Base-by-base conservation (phyloP, 2,888 invertebrate genomes). In the Pecten maximus region DNA sequence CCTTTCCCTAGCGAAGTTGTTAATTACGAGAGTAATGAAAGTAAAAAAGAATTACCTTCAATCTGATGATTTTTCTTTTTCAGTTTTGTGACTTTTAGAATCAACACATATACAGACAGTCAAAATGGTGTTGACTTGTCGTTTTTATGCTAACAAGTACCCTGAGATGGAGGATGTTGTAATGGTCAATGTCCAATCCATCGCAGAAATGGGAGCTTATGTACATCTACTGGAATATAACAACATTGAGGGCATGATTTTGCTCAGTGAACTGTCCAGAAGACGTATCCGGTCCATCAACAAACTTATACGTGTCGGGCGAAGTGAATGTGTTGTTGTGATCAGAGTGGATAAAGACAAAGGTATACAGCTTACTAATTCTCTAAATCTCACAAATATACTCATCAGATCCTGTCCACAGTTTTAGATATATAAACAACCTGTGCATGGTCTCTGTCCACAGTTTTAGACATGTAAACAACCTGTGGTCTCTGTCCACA, bases 181-280 rank as follows among this genome's bases (percentile, higher is more conserved):
- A 88, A 99, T 99, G 99, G 99, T 99, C 40, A 99, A 99, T 96
- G 99, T 99, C 3, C 97, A 99, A 87, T 97, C 99, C 93, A 99
- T 99, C 96, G 99, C 99, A 35, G 99, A 99, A 97, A 99, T 99
- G 99, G 99, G 99, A 92, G 99, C 99, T 1, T 99, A 99, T 97
- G 99, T 99, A 28, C 98, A 99, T 97, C 97, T 99, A 92, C 97
- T 99, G 93, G 99, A 99, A 97, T 99, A 99, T 97, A 99, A 99
- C 97, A 99, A 99, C 96, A 99, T 99, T 94, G 99, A 99, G 97
- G 99, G 97, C 89, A 99, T 99, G 99, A 99, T 99, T 93, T 97
- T 99, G 96, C 98, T 99, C 3, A 99, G 99, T 10, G 99, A 99
- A 97, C 97, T 99, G 97, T 99, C 99, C 6, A 98, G 99, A 96